These are phyloP conservation scores for Chelidonichthys spinosus DNA, from an alignment of 2,797 vertebrate species.

Conservation along the genomic window DNA sequence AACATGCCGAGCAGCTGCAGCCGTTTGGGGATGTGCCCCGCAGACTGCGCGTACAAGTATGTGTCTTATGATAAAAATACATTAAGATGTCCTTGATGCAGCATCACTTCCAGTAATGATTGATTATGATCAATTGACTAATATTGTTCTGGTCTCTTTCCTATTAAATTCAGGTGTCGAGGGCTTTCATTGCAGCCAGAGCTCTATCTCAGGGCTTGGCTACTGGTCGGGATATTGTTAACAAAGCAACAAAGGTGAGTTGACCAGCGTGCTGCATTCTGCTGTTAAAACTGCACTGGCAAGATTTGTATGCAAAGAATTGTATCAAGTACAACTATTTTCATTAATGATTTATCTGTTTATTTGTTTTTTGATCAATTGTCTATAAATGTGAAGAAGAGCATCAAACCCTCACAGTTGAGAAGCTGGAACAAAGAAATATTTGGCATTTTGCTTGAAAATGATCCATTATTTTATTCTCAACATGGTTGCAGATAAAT, in stretches of 20 bases:
- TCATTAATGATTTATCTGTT: background rate
- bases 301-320: background rate
- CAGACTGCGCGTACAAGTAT: constrained; percentile 88
- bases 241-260: constrained; percentile 88
- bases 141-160: background rate
- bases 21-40: constrained; percentile 92
- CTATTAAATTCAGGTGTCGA: constrained; percentile 81
- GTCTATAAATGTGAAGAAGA: constrained; percentile 2
- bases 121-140: background rate
- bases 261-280: constrained; percentile 2
- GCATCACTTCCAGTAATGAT: background rate
- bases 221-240: constrained; percentile 87
- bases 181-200: constrained; percentile 88
- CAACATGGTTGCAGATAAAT: background rate
- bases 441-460: background rate
- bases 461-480: background rate
- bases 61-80: constrained; percentile 6
- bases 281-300: background rate
- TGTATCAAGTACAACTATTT: no score
- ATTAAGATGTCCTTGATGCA: background rate
- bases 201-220: constrained; percentile 88
- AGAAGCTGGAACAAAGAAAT: background rate
- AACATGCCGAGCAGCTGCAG: constrained; percentile 87
- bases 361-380: background rate
- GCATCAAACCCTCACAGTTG: background rate